Base-by-base conservation (phyloP, 2,888 invertebrate genomes). In the Conops quadrifasciatus region DNA sequence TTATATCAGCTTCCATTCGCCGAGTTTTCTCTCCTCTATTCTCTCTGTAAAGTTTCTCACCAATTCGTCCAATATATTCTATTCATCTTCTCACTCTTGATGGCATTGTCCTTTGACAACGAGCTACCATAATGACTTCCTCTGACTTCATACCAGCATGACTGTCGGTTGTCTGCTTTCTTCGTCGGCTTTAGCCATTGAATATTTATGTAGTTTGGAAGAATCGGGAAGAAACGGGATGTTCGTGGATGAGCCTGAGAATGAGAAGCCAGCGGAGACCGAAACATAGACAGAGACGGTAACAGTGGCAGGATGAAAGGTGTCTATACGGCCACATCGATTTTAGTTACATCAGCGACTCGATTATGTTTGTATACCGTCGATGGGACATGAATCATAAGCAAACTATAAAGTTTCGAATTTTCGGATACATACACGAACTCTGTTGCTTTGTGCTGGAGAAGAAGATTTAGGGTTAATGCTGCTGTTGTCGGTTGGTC, bases 91-190 rank as follows among this genome's bases (percentile, higher is more conserved):
- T 53, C 24, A 53, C 24, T 53, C 53, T 21, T 62, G 69, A 15
- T 43, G 63, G 53, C 59, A 21, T 21, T 62, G 59, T 64, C 45
- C 49, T 67, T 60, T 67, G 59, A 59, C 67, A 60, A 60, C 67
- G 21, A 24, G 47, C 28, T 26, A 30, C 47, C 67, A 26, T 30
- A 59, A 68, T 36, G 51, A 60, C 60, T 62, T 62, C 62, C 60
- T 60, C 62, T 62, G 60, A 62, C 62, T 62, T 68, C 24, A 13
- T 68, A 26, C 60, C 28, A 28, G 11, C 43, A 21, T 9, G 21
- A 43, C 7, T 47, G 67, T 19, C 59, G n/a, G 47, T 11, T n/a
- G 49, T n/a, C 51, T 36, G 62, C 21, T 62, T 56, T 24, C 43
- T 47, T 63, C 15, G 9, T 36, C 5, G 36, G 24, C 56, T 11